A percentile compares a stretch with the other conserved stretches of the same genome.
These are phyloP conservation scores for Oncorhynchus keta DNA, from an alignment of 2,113 vertebrate species.

Conservation along the genomic window DNA sequence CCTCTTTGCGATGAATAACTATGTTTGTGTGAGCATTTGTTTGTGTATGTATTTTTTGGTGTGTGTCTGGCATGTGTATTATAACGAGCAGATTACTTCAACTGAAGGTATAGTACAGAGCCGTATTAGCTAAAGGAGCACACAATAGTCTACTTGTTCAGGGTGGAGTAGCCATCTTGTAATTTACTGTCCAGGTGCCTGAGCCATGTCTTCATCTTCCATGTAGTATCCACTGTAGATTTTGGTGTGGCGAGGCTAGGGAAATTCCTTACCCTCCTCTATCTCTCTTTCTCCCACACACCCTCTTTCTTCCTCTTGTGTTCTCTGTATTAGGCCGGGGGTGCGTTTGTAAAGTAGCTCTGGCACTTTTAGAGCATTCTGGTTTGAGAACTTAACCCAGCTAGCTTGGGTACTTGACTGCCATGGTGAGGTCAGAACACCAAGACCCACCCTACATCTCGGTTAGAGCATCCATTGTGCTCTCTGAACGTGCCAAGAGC, in stretches of 20 bases:
- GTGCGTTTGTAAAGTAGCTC: no score
- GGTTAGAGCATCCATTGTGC: no score
- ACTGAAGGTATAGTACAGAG: no score
- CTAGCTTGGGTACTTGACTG: no score
- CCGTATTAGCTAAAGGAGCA: background rate
- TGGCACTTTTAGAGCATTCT: no score
- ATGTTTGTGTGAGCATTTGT: background rate
- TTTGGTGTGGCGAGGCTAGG: constrained; percentile 31
- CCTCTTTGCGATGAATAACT: no score
- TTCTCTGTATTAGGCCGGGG: background rate
- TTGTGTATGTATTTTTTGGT: background rate
- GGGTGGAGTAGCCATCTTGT: constrained; percentile 5
- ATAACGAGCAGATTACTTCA: background rate
- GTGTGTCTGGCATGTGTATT: background rate
- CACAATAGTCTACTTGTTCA: constrained; percentile 17
- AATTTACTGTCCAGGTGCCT: background rate
- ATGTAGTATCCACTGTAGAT: constrained; percentile 9
- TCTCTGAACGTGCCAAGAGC: no score
- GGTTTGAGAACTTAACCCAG: no score
- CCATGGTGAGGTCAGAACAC: no score
- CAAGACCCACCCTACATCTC: no score
- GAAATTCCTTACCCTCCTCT: constrained; percentile 32
- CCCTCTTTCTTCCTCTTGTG: background rate
- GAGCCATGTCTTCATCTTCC: background rate
- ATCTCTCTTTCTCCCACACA: background rate